phyloP scores from a whole-genome alignment of 2,113 vertebrate species.

The Takifugu bimaculatus region DNA sequence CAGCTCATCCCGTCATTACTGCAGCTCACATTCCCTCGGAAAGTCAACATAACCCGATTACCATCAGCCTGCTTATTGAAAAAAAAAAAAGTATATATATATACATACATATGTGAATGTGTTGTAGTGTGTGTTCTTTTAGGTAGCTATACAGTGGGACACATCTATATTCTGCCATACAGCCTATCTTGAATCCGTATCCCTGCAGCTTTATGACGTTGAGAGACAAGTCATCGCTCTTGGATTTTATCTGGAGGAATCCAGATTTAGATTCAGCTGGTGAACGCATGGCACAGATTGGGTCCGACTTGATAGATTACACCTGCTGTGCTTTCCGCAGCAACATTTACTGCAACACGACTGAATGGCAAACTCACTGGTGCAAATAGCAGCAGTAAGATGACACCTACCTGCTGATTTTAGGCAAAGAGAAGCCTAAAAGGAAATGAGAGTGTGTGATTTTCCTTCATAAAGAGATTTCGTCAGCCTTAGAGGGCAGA shows the following conservation, averaged over 20 bases:
- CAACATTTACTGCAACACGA: not conserved
- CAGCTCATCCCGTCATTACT: slow-evolving; percentile 49
- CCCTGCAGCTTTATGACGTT: slow-evolving; percentile 14
- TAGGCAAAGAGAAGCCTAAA: no score
- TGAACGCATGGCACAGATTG: not conserved
- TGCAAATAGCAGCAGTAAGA: no score
- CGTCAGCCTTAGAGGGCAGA: not conserved
- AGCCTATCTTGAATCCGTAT: slow-evolving; percentile 11
- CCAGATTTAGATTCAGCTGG: slow-evolving; percentile 2
- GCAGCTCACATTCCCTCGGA: slow-evolving; percentile 53
- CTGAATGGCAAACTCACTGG: not conserved
- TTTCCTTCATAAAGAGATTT: not conserved
- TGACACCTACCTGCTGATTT: no score
- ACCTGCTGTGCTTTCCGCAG: not conserved
- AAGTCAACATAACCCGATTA: slow-evolving; percentile 62
- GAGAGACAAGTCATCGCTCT: slow-evolving; percentile 24
- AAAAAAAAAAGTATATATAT: slow-evolving; percentile 17
- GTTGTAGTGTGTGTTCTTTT: slow-evolving; percentile 23
- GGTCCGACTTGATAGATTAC: not conserved
- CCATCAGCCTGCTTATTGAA: slow-evolving; percentile 51
- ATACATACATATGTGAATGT: slow-evolving; percentile 2
- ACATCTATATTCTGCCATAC: slow-evolving; percentile 21
- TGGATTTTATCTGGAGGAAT: slow-evolving; percentile 2
- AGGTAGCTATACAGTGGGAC: slow-evolving; percentile 34
- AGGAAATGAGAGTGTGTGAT: no score